These are phyloP conservation scores for Zonotrichia albicollis DNA, from an alignment of 2,797 vertebrate species.

Conservation along the genomic window DNA sequence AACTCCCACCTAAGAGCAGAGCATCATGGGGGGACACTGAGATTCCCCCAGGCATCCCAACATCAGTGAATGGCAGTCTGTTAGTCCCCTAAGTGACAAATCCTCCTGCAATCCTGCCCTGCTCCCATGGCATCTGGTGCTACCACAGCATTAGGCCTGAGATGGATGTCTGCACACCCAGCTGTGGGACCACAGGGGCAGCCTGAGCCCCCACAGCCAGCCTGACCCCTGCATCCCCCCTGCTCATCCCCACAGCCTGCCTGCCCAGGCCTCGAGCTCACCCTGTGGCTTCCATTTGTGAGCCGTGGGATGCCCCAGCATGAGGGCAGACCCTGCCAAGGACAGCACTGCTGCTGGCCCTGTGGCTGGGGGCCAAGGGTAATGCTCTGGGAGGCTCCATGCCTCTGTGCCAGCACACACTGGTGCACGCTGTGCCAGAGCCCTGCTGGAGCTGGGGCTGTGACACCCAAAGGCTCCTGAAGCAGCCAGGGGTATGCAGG, in stretches of 20 bases:
- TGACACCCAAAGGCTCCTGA: background rate
- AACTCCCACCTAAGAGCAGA: background rate
- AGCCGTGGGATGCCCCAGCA: background rate
- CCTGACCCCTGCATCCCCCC: background rate
- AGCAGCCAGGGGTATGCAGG: background rate
- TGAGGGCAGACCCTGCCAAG: background rate
- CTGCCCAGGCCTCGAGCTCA: background rate
- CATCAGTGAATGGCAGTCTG: background rate
- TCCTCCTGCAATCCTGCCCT: background rate
- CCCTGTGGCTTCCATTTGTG: accelerated
- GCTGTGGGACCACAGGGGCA: accelerated
- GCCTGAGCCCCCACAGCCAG: accelerated
- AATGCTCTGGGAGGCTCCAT: background rate
- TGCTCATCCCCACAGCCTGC: background rate
- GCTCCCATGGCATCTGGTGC: background rate
- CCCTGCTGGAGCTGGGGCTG: background rate
- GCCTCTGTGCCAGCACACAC: accelerated
- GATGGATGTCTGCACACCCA: background rate
- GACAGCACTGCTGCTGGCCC: background rate
- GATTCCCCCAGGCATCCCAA: background rate
- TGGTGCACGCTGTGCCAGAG: accelerated
- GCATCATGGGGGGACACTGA: background rate
- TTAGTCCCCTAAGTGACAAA: background rate
- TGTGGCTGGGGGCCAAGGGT: accelerated
- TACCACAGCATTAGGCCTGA: accelerated